Percentiles rank a stretch among this genome's conserved stretches.
Evolutionary conservation across 2,113 vertebrate genomes (phyloP).

Genomic region (Cyanoliseus patagonus): DNA sequence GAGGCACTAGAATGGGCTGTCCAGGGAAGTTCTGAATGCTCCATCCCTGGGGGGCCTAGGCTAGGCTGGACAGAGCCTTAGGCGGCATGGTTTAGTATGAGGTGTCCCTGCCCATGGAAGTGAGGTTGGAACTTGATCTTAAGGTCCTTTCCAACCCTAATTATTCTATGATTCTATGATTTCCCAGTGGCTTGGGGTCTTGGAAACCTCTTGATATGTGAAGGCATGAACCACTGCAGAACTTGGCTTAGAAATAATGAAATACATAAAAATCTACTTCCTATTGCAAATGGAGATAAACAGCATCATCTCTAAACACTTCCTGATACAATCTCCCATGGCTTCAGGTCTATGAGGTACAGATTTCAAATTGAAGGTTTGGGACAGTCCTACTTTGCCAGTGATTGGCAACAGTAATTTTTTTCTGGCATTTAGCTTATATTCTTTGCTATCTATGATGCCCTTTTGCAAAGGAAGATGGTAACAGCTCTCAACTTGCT

Average conservation of each 20-base stretch:
- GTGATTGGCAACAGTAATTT: neutral
- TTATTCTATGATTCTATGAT: neutral
- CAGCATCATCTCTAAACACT: constrained; percentile 21
- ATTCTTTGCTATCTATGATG: neutral
- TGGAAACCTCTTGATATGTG: constrained; percentile 30
- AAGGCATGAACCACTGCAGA: constrained; percentile 18
- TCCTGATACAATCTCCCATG: constrained; percentile 25
- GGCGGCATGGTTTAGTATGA: neutral
- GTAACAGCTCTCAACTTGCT: neutral
- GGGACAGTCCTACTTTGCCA: neutral
- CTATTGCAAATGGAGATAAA: constrained; percentile 41
- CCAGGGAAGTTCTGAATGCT: neutral
- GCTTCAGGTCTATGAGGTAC: neutral
- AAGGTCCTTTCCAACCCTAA: neutral
- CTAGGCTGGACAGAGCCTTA: neutral
- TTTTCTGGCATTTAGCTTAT: neutral
- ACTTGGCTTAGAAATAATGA: constrained; percentile 35
- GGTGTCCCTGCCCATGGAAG: neutral
- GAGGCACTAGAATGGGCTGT: neutral
- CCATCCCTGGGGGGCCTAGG: neutral
- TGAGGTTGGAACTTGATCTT: neutral
- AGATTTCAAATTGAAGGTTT: neutral
- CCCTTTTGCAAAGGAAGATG: neutral
- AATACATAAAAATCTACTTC: constrained; percentile 7
- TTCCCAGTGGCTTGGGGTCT: neutral